phyloP scores from a whole-genome alignment of 2,113 vertebrate genomes.

The Cranoglanis bouderius region DNA sequence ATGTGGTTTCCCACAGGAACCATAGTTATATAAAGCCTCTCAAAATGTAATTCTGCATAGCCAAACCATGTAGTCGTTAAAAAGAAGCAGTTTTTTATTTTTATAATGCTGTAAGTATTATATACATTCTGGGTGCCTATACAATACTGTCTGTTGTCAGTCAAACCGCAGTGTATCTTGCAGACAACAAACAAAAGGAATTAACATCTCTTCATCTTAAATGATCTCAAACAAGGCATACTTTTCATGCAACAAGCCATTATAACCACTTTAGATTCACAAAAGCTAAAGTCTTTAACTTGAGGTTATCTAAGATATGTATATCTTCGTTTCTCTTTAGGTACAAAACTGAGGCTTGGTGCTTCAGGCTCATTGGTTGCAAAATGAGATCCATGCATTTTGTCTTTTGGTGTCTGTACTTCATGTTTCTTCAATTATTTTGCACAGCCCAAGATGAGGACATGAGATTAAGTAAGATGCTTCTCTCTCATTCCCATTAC shows the following conservation, averaged over 20 bases:
- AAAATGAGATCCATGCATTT: conserved; percentile 69
- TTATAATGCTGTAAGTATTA: not conserved
- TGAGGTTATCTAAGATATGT: conserved; percentile 57
- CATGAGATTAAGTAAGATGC: conserved; percentile 91
- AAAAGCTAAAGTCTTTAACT: conserved; percentile 32
- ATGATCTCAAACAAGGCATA: conserved; percentile 35
- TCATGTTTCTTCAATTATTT: conserved; percentile 77
- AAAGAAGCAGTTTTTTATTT: not conserved
- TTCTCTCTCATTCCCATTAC: conserved; percentile 64
- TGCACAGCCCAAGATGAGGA: conserved; percentile 84
- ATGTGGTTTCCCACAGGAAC: conserved; percentile 53
- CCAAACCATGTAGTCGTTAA: not conserved
- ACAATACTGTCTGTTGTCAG: conserved; percentile 31
- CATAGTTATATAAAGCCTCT: conserved; percentile 46
- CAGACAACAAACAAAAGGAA: conserved; percentile 28
- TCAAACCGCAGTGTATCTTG: too few relatives aligned
- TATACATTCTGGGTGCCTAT: not conserved
- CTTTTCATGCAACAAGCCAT: conserved; percentile 43
- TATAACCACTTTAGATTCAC: conserved; percentile 25
- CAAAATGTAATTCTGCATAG: conserved; percentile 46
- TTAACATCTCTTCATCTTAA: conserved; percentile 25
- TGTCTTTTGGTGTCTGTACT: conserved; percentile 75
- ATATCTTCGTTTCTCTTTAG: conserved; percentile 66
- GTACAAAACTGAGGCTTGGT: conserved; percentile 69
- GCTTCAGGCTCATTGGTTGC: conserved; percentile 70